Evolutionary conservation across 2,797 vertebrate genomes (phyloP), one percentile per base, ranked within the genome.

Genomic region (Anolis apletophallus): DNA sequence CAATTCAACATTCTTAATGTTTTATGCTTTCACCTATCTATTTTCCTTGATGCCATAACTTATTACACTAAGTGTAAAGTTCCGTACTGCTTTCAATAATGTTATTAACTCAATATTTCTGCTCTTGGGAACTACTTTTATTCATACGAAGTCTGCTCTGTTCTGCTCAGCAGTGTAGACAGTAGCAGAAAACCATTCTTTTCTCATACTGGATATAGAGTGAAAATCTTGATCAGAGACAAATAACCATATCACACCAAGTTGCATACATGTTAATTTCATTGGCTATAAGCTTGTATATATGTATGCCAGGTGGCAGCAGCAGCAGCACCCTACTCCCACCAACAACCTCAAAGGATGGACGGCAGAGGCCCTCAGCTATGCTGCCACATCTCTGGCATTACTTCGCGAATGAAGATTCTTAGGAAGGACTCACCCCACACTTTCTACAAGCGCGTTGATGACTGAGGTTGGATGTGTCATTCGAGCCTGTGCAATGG

Each of bases 21-120:
- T 81, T 77, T 40, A 7, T 34, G 84, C 1, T 83, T n/a, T 5
- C 50, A 83, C 12, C n/a, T 52, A 85, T 26, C 40, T 61, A n/a
- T 83, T 0, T 69, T 77, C 57, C 26, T 84, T 76, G 29, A 73
- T 85, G 57, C 50, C 61, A 12, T 14, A 83, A 36, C n/a, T 74
- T 90, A 50, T 76, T 90, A 34, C 82, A 32, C 54, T 11, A 54
- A 36, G 26, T 32, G 50, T 75, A 36, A 67, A 46, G 46, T 64
- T 34, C 7, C 23, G 85, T 71, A 12, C n/a, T 81, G 36, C 16
- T 54, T 68, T 34, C 0, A 67, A 9, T 29, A n/a, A 21, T 76
- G 11, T 29, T n/a, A 23, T 16, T 50, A 75, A 67, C 29, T 14
- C 36, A 29, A 16, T 21, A 23, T 84, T 55, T 69, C 50, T 50